A percentile compares a stretch with the other conserved stretches of the same genome.
Conservation (phyloP, 2,797 vertebrate species). For the Pempheris klunzingeri region DNA sequence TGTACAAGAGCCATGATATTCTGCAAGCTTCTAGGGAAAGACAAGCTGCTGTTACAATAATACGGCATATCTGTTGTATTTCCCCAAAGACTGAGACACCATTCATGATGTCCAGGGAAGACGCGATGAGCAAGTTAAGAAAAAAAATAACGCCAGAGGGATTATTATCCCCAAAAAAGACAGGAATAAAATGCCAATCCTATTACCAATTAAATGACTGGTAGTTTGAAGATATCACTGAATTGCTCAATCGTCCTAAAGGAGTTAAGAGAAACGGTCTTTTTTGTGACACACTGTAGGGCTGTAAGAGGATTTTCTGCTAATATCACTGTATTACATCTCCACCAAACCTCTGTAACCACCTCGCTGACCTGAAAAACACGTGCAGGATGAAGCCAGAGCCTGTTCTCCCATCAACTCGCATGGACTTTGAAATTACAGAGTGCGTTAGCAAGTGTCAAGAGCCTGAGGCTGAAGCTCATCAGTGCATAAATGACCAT, state of each 20-base stretch:
- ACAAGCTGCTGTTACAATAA: conserved; percentile 33
- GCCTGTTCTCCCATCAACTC: conserved; percentile 20
- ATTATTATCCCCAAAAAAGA: conserved; percentile 33
- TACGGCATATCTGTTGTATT: conserved; percentile 45
- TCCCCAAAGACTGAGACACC: conserved; percentile 54
- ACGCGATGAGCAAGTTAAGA: conserved; percentile 7
- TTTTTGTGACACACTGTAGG: conserved; percentile 45
- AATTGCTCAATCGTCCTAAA: conserved; percentile 19
- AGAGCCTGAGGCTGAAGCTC: conserved; percentile 12
- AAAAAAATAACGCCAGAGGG: conserved; percentile 16
- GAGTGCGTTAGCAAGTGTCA: background rate
- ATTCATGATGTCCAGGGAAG: conserved; percentile 33
- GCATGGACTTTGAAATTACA: conserved; percentile 28
- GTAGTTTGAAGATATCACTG: conserved; percentile 24
- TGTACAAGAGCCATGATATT: conserved; percentile 41
- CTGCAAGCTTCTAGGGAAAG: conserved; percentile 40
- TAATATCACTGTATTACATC: conserved; percentile 17
- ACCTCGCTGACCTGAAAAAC: conserved; percentile 45
- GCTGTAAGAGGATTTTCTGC: conserved; percentile 44
- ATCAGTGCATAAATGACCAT: conserved; percentile 28
- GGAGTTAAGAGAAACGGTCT: conserved; percentile 17
- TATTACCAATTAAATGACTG: conserved; percentile 38
- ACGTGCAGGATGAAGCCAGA: conserved; percentile 9
- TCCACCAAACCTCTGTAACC: conserved; percentile 42
- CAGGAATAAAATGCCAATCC: conserved; percentile 26